A percentile compares a stretch with the other conserved stretches of the same genome.
phyloP scores from a whole-genome alignment of 2,797 vertebrate genomes.

The Sebastolobus alascanus region DNA sequence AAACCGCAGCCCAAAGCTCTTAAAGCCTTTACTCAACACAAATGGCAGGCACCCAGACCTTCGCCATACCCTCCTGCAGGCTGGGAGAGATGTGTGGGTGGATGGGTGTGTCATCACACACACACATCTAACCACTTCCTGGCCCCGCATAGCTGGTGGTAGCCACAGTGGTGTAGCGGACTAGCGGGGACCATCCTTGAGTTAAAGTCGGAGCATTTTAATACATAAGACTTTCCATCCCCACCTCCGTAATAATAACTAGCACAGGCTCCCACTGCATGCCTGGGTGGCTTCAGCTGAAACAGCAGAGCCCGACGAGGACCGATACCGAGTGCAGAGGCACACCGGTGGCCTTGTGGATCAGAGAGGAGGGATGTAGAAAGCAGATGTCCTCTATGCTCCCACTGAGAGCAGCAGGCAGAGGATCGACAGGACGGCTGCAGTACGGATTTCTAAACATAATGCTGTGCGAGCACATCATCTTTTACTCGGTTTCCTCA shows the following conservation, averaged over 20 bases:
- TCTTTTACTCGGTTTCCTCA: constrained; percentile 18
- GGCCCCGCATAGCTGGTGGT: constrained; percentile 61
- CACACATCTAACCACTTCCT: constrained; percentile 73
- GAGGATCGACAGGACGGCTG: constrained; percentile 42
- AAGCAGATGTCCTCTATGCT: constrained; percentile 62
- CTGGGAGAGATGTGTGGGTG: constrained; percentile 65
- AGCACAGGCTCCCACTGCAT: constrained; percentile 26
- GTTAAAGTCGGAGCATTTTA: constrained; percentile 45
- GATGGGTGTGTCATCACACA: constrained; percentile 73
- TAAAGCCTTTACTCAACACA: constrained; percentile 63
- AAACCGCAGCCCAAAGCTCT: constrained; percentile 57
- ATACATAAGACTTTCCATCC: constrained; percentile 52
- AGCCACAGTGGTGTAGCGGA: constrained; percentile 45
- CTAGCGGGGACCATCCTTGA: constrained; percentile 45
- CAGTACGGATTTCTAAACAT: constrained; percentile 52
- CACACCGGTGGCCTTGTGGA: constrained; percentile 50
- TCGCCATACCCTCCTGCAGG: constrained; percentile 46
- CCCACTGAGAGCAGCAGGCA: constrained; percentile 45
- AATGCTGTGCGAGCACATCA: constrained; percentile 30
- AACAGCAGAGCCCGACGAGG: constrained; percentile 33
- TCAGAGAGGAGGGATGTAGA: constrained; percentile 54
- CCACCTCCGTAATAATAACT: constrained; percentile 59
- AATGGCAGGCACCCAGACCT: constrained; percentile 46
- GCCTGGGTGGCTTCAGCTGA: constrained; percentile 66
- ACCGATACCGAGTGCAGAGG: constrained; percentile 31